Evolutionary conservation across 1,140 invertebrate species (phyloP), one percentile per base, ranked within the genome.

Genomic region (Holcopasites calliopsidis): DNA sequence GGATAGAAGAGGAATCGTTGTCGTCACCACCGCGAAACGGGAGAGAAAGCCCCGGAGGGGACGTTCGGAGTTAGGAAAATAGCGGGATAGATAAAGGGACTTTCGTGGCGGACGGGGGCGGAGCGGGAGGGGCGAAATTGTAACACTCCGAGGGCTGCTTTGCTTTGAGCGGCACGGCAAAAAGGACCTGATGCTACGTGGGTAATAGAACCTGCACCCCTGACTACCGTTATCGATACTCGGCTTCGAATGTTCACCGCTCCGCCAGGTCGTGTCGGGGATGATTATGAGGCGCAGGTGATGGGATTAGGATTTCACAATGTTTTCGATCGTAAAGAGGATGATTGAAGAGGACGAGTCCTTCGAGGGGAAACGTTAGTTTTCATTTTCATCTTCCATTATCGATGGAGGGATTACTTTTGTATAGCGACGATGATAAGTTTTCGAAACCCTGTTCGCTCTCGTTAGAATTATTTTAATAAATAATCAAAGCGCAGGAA

Each of bases 1-100:
- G 70, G 38, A 65, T 80, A 68, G 81, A 68, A 75, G 73, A 50
- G 55, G 76, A 61, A 55, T 62, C 66, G n/a, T 55, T 71, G 61
- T 76, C 80, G 80, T 76, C 80, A 79, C n/a, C n/a, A n/a, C 77
- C 77, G 79, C 79, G 68, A 47, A 49, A 72, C 60, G 65, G 75
- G 64, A 69, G 69, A 82, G 71, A 82, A 38, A 18, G 18, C 38
- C 79, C 76, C 79, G 69, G 79, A 86, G 84, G 84, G 80, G 82
- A 81, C 82, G 78, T 1, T 81, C 74, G 74, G 78, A 87, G 84
- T 86, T 87, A 80, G 84, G 82, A 88, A 90, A 88, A 90, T 89
- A 89, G 87, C 82, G 87, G 83, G 82, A 86, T 84, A 85, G 84
- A 83, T 83, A 86, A 87, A 87, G 83, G 79, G 80, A 80, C 81